Evolutionary conservation across 2,888 invertebrate genomes (phyloP).

Genomic region (Dicyrtoma fusca): DNA sequence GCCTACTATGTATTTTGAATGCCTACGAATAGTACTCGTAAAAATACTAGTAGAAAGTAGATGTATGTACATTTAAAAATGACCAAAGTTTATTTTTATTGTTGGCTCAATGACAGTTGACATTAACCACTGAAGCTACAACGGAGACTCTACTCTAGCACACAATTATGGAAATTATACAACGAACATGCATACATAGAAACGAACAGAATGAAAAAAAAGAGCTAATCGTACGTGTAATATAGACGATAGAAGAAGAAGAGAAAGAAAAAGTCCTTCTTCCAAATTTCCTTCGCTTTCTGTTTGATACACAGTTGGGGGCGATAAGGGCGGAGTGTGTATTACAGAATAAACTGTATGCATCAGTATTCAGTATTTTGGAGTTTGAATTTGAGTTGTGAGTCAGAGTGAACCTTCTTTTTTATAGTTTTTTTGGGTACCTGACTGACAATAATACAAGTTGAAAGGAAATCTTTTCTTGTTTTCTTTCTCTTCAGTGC

Average conservation of each 20-base stretch:
- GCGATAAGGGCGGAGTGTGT: slow-evolving; percentile 23
- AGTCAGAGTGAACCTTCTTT: background rate
- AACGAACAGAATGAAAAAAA: background rate
- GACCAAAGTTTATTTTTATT: no score
- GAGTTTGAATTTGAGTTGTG: background rate
- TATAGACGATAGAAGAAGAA: background rate
- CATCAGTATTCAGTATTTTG: no score
- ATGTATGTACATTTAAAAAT: no score
- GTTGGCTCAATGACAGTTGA: slow-evolving; percentile 15
- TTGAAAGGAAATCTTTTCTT: slow-evolving; percentile 8
- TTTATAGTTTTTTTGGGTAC: slow-evolving; percentile 3
- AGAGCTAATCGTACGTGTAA: no score
- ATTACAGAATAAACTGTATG: no score
- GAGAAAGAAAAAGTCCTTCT: slow-evolving; percentile 7
- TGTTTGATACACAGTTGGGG: slow-evolving; percentile 24
- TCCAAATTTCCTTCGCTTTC: slow-evolving; percentile 13
- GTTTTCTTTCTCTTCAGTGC: slow-evolving; percentile 4
- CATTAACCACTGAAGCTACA: slow-evolving; percentile 7
- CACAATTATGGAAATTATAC: background rate
- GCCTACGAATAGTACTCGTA: no score
- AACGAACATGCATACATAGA: background rate
- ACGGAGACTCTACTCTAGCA: background rate
- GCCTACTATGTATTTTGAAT: no score
- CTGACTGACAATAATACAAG: slow-evolving; percentile 6
- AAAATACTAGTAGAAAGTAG: no score